Evolutionary conservation across 2,113 vertebrate genomes (phyloP).

Genomic region (Trinectes maculatus): DNA sequence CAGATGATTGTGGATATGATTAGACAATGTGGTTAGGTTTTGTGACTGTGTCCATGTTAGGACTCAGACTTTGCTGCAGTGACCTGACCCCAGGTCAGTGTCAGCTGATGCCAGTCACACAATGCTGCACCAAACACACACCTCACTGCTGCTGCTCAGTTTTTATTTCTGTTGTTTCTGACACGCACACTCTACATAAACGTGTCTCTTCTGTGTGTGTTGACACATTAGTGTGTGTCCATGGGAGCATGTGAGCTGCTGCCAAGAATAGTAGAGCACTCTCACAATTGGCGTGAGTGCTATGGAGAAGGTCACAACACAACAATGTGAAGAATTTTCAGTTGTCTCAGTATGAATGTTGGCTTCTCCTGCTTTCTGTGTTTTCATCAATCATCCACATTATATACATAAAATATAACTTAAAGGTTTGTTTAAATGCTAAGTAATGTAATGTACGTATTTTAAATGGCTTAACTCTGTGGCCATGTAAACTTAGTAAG

Average conservation of each 20-base stretch:
- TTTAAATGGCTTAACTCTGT: not conserved
- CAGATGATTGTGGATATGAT: no score
- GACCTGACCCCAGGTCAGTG: conserved; percentile 19
- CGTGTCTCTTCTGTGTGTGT: not conserved
- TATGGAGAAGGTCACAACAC: conserved; percentile 19
- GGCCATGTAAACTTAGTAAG: not conserved
- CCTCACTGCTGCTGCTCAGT: not conserved
- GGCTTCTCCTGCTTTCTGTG: not conserved
- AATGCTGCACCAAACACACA: not conserved
- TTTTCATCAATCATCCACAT: not conserved
- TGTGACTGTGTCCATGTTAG: not conserved
- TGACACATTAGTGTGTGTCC: conserved; percentile 15
- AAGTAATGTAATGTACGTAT: not conserved
- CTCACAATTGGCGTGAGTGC: conserved; percentile 8
- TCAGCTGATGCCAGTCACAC: conserved; percentile 10
- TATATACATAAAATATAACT: not conserved
- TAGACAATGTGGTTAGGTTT: no score
- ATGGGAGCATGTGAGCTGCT: conserved; percentile 23
- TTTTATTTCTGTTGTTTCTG: conserved; percentile 39
- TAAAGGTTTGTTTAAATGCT: not conserved
- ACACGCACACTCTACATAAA: not conserved
- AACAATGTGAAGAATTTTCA: not conserved
- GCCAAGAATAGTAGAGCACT: conserved; percentile 42
- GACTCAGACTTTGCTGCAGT: not conserved
- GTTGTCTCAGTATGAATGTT: not conserved